A percentile compares a stretch with the other conserved stretches of the same genome.
These are phyloP conservation scores for Strigops habroptila DNA, from an alignment of 2,113 vertebrate genomes.

Conservation along the genomic window DNA sequence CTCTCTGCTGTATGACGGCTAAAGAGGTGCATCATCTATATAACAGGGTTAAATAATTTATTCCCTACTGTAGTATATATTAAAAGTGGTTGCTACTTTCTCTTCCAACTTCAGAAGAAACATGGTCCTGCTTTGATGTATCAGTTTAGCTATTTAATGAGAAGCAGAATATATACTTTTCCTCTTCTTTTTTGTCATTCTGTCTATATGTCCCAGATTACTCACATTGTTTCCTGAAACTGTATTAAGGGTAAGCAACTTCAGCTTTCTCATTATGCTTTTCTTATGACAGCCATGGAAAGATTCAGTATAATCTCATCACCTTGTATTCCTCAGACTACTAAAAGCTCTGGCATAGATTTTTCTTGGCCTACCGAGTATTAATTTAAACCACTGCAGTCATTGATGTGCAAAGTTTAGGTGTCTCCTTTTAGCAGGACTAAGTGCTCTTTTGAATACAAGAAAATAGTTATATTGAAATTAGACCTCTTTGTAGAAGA, in stretches of 20 bases:
- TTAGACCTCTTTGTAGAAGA: not conserved
- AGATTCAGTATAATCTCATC: conserved; percentile 30
- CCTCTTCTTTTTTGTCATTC: not conserved
- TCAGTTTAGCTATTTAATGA: not conserved
- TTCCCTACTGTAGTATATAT: not conserved
- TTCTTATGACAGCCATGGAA: conserved; percentile 18
- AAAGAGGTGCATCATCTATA: not conserved
- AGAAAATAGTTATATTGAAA: not conserved
- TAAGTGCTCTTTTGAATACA: not conserved
- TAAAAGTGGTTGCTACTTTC: not conserved
- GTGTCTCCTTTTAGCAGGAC: not conserved
- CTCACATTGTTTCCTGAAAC: not conserved
- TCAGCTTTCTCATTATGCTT: conserved; percentile 21
- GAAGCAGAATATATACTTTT: not conserved
- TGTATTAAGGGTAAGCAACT: not conserved
- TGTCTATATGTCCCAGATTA: not conserved
- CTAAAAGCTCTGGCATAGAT: conserved; percentile 18
- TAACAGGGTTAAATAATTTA: not conserved
- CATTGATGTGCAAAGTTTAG: not conserved
- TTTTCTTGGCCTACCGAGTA: not conserved
- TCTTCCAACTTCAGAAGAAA: not conserved
- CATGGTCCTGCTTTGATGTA: not conserved
- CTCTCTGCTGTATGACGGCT: not conserved
- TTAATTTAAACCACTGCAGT: not conserved
- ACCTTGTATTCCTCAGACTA: not conserved